A percentile compares a stretch with the other conserved stretches of the same genome.
phyloP scores from a whole-genome alignment of 2,888 invertebrate genomes.

The Acleris holmiana region DNA sequence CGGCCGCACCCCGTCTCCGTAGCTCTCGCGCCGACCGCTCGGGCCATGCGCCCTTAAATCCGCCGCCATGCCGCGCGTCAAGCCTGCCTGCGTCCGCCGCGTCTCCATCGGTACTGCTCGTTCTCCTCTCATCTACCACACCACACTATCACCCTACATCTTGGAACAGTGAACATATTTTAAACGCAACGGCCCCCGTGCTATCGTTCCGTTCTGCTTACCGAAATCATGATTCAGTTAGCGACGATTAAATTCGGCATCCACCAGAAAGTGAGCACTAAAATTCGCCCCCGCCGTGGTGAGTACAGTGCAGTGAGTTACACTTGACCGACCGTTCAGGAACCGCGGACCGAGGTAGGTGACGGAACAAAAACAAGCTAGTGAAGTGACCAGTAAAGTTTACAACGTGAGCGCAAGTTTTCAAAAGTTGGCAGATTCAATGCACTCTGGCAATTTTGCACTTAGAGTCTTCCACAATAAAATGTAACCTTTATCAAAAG shows the following conservation, averaged over 20 bases:
- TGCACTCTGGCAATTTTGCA: not conserved
- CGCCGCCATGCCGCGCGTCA: constrained; percentile 79
- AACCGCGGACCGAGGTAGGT: constrained; percentile 47
- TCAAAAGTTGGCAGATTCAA: constrained; percentile 26
- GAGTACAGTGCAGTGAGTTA: constrained; percentile 80
- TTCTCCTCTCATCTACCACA: constrained; percentile 52
- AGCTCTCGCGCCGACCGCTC: constrained; percentile 48
- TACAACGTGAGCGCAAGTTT: constrained; percentile 18
- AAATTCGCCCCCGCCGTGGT: constrained; percentile 76
- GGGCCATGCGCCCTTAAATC: constrained; percentile 76
- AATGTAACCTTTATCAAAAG: no score
- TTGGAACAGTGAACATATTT: constrained; percentile 59
- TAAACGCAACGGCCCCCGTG: constrained; percentile 47
- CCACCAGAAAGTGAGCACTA: constrained; percentile 82
- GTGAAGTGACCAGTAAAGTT: constrained; percentile 32
- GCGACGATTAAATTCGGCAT: constrained; percentile 87
- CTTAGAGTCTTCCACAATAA: not conserved
- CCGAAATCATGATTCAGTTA: constrained; percentile 84
- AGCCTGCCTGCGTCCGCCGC: constrained; percentile 83
- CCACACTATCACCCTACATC: constrained; percentile 51
- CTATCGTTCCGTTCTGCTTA: constrained; percentile 33
- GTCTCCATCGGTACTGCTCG: constrained; percentile 82
- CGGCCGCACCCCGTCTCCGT: constrained; percentile 66
- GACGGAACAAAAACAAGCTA: constrained; percentile 35
- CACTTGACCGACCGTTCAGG: constrained; percentile 44